A percentile compares a stretch with the other conserved stretches of the same genome.
These are phyloP conservation scores for Leptodactylus fallax DNA, from an alignment of 2,797 vertebrate genomes.

Conservation along the genomic window DNA sequence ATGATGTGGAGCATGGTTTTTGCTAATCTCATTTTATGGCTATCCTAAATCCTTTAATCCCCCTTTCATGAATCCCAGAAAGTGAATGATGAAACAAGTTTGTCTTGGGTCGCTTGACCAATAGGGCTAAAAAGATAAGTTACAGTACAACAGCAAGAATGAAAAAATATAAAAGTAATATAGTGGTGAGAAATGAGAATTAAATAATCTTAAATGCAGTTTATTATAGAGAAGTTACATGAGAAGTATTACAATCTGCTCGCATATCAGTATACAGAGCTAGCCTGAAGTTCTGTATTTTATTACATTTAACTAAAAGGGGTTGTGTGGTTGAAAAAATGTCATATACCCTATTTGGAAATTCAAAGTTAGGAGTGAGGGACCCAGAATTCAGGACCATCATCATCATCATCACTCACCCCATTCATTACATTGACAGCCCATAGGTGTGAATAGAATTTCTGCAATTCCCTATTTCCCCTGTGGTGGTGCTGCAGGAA, in stretches of 20 bases:
- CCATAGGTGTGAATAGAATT: background rate
- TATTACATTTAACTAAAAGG: too few species aligned
- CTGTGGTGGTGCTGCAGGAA: background rate
- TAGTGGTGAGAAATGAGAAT: too few species aligned
- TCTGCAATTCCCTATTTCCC: background rate
- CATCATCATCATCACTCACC: background rate
- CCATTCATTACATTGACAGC: too few species aligned
- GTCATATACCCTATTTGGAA: background rate
- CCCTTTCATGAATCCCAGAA: background rate
- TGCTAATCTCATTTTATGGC: constrained; percentile 34
- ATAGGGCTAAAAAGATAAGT: background rate
- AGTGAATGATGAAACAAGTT: background rate
- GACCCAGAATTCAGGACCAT: background rate
- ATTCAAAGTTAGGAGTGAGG: background rate
- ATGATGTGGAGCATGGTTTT: constrained; percentile 17
- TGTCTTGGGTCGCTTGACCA: background rate
- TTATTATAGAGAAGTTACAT: background rate
- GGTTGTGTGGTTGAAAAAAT: background rate
- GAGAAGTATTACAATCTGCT: background rate
- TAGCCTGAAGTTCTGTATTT: too few species aligned
- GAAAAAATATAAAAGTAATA: background rate
- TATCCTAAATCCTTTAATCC: constrained; percentile 26
- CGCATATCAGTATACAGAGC: background rate
- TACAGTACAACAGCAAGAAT: background rate
- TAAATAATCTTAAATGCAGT: background rate